phyloP scores from a whole-genome alignment of 1,140 invertebrate genomes.

The Macrobrachium nipponense region DNA sequence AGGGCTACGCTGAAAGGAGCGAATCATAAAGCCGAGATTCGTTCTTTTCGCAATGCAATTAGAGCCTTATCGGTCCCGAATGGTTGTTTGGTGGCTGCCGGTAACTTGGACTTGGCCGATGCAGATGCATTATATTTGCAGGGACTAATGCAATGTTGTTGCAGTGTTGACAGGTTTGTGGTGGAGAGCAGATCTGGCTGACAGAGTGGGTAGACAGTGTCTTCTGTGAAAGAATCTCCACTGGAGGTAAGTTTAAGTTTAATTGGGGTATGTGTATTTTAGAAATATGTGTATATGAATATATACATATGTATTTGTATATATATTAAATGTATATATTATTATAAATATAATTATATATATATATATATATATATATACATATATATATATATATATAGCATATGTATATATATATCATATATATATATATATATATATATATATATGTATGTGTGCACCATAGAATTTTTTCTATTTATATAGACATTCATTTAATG shows the following conservation, averaged over 20 bases:
- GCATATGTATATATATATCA: too few species aligned
- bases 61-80: too few species aligned
- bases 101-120: too few species aligned
- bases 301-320: neutral
- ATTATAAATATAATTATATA: neutral
- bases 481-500: neutral
- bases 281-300: neutral
- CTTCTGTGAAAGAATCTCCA: neutral
- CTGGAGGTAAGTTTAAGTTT: neutral
- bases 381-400: conserved; percentile 4
- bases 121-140: too few species aligned
- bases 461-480: neutral
- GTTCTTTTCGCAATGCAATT: too few species aligned
- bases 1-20: too few species aligned
- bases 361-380: neutral
- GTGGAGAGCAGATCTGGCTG: neutral
- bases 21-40: too few species aligned
- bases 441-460: conserved; percentile 3
- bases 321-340: conserved; percentile 6
- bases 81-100: too few species aligned
- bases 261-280: neutral
- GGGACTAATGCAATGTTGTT: too few species aligned
- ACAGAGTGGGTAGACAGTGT: neutral
- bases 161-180: too few species aligned
- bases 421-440: conserved; percentile 20